Evolutionary conservation across 2,888 invertebrate species (phyloP).

Genomic region (Cetonia aurata): DNA sequence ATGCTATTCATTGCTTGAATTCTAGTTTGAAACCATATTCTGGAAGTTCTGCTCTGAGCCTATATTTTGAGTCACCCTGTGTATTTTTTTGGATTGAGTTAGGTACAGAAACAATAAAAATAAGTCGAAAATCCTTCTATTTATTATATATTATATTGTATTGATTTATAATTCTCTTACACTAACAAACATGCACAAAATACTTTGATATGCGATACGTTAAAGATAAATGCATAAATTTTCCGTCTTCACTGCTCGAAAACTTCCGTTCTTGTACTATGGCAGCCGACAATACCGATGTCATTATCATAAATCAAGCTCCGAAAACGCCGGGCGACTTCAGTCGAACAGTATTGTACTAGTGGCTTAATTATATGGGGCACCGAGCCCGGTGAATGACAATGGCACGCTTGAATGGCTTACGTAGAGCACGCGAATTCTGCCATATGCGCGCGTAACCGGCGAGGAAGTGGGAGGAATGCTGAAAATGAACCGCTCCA

Average conservation of each 20-base stretch:
- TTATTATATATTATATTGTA: no score
- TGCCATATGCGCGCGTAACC: conserved; percentile 40
- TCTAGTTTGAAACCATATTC: no score
- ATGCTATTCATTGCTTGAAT: no score
- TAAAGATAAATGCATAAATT: conserved; percentile 26
- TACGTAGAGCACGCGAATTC: conserved; percentile 45
- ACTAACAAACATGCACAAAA: neutral
- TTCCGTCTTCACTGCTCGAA: conserved; percentile 16
- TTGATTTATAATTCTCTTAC: neutral
- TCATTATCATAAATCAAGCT: conserved; percentile 42
- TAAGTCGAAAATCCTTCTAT: no score
- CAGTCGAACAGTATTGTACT: conserved; percentile 39
- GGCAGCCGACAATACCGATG: conserved; percentile 34
- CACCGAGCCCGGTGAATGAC: conserved; percentile 29
- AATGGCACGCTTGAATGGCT: conserved; percentile 40
- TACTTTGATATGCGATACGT: conserved; percentile 6
- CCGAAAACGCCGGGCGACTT: conserved; percentile 38
- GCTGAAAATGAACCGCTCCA: conserved; percentile 46
- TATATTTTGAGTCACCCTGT: no score
- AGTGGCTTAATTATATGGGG: conserved; percentile 45
- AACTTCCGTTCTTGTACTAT: conserved; percentile 30
- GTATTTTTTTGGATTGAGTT: no score
- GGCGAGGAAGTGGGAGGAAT: conserved; percentile 54
- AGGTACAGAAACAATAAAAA: no score
- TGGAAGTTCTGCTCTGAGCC: no score